These are phyloP conservation scores for Platyscapa corneri DNA, from an alignment of 1,140 invertebrate genomes.

Conservation along the genomic window DNA sequence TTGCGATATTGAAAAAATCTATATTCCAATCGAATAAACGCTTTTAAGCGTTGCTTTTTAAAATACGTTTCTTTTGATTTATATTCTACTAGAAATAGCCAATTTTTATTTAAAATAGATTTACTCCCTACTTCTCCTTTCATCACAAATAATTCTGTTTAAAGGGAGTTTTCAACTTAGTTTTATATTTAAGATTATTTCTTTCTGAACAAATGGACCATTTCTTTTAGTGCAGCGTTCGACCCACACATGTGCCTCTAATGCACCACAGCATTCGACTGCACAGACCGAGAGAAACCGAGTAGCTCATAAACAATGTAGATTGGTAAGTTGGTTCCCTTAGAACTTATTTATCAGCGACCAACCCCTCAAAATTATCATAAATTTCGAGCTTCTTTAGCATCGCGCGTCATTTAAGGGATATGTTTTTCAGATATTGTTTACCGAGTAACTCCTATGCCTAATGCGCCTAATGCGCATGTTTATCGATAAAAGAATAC, in stretches of 20 bases:
- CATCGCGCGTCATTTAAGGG: no score
- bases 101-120: background rate
- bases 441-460: no score
- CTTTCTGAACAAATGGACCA: background rate
- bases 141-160: background rate
- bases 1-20: no score
- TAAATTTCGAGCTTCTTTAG: background rate
- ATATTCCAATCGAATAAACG: no score
- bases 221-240: background rate
- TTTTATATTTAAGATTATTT: background rate
- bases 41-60: no score
- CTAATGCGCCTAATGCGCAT: no score
- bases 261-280: background rate
- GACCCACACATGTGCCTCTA: background rate
- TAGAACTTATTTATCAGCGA: background rate
- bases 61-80: no score
- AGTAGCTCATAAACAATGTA: background rate
- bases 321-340: background rate
- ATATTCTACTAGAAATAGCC: no score
- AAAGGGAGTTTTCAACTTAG: background rate
- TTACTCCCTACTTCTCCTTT: background rate
- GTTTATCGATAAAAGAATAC: no score
- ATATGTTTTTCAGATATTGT: no score
- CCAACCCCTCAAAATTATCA: background rate
- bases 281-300: background rate